These are phyloP conservation scores for Apoda limacodes DNA, from an alignment of 2,888 invertebrate genomes.

Conservation along the genomic window DNA sequence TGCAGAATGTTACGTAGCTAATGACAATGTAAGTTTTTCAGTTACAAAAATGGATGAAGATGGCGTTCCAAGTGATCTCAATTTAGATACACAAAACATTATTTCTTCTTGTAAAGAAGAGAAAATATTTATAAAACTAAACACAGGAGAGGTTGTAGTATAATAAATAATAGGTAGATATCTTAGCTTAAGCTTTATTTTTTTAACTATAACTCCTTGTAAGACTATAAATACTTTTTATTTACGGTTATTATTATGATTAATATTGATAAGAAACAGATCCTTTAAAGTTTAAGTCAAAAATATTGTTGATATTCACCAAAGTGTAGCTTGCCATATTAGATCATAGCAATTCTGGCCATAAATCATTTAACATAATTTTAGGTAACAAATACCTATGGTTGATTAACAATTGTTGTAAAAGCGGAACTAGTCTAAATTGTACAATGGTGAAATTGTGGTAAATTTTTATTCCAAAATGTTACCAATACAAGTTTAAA, in stretches of 20 bases:
- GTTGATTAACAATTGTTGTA: no score
- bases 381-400: no score
- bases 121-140: constrained; percentile 52
- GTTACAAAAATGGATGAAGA: constrained; percentile 60
- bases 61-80: constrained; percentile 42
- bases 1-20: constrained; percentile 72
- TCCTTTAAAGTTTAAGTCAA: constrained; percentile 34
- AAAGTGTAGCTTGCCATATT: constrained; percentile 68
- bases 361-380: constrained; percentile 10
- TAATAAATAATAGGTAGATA: constrained; percentile 23
- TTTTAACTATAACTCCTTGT: no score
- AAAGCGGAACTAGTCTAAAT: no score
- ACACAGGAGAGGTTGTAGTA: constrained; percentile 49
- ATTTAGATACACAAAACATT: constrained; percentile 40
- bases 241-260: no score
- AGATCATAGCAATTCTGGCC: constrained; percentile 40
- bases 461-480: no score
- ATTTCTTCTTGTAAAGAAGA: constrained; percentile 35
- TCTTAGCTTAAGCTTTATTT: no score
- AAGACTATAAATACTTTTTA: no score
- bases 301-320: constrained; percentile 48
- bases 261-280: constrained; percentile 14
- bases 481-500: constrained; percentile 21
- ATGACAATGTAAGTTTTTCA: constrained; percentile 70
- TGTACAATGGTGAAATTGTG: no score